Evolutionary conservation across 2,888 invertebrate genomes (phyloP).

Genomic region (Netelia virgata): DNA sequence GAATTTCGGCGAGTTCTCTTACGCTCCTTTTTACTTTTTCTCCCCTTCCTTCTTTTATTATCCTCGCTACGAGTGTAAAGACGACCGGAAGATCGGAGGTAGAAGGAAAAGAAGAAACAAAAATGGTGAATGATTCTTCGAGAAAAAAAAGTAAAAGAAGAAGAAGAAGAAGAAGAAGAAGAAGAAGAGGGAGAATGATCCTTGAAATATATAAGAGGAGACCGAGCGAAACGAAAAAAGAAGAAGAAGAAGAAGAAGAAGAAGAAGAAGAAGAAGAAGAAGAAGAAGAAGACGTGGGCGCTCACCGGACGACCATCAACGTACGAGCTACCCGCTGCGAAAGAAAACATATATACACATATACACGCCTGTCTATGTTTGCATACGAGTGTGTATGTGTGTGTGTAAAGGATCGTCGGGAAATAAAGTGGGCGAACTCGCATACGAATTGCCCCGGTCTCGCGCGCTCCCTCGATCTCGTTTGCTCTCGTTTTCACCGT

Average conservation of each 20-base stretch:
- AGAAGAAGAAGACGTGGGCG: slow-evolving; percentile 68
- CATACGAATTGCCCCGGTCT: slow-evolving; percentile 76
- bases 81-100: slow-evolving; percentile 61
- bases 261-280: slow-evolving; percentile 13
- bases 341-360: slow-evolving; percentile 21
- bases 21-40: slow-evolving; percentile 1
- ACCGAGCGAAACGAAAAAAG: slow-evolving; percentile 19
- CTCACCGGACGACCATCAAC: slow-evolving; percentile 74
- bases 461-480: slow-evolving; percentile 63
- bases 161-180: not conserved
- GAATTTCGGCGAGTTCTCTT: slow-evolving; percentile 46
- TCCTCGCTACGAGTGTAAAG: slow-evolving; percentile 44
- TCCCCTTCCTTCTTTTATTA: slow-evolving; percentile 28
- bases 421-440: slow-evolving; percentile 78
- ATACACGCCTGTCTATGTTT: not conserved
- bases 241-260: slow-evolving; percentile 62
- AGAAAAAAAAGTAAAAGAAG: no score
- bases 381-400: not conserved
- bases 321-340: slow-evolving; percentile 77
- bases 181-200: slow-evolving; percentile 24
- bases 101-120: not conserved
- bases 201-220: slow-evolving; percentile 27
- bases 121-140: no score
- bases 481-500: slow-evolving; percentile 56
- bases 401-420: slow-evolving; percentile 14